Evolutionary conservation across 2,888 invertebrate genomes (phyloP), one percentile per base, ranked within the genome.

Genomic region (Neoscelio sp.): DNA sequence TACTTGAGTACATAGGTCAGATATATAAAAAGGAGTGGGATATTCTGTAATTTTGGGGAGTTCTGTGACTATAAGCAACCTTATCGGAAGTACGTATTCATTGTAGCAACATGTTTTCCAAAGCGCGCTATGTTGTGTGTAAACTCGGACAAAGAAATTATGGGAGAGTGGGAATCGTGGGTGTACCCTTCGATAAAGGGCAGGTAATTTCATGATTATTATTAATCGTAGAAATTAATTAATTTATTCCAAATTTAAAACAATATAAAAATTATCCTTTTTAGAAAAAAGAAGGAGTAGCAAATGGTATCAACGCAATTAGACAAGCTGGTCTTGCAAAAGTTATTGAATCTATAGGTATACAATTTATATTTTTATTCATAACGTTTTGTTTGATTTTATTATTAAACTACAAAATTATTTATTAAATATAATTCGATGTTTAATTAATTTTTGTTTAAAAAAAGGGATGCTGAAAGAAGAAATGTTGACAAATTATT

Each of bases 121-220:
- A 77, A 75, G 68, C 82, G 60, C 82, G 83, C 7, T 67, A 26
- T 48, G 17, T 82, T 2, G 15, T 82, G 30, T 46, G 18, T 12
- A 82, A 78, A 67, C 17, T 83, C 35, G 84, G 85, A 17, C 60
- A 80, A 52, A 85, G 88, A 12, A 78, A 80, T 82, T 89, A 86
- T 58, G 82, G 83, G 10, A 93, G 92, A 91, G 92, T 96, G 46
- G 96, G 96, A 35, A 92, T 96, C 83, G 91, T 96, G 64, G 96
- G 96, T n/a, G 95, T 96, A 28, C 96, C 96, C 2, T 96, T 96
- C 86, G 93, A 94, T 82, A 95, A 95, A 86, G 96, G 96, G 0
- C 96, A 96, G 90, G 91, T 91, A 87, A 18, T 56, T 40, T 50
- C 70, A 30, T 60, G 5, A 42, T 30, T 46, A 8, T 46, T 12